phyloP scores from a whole-genome alignment of 1,140 invertebrate species.

The Paralvinella palmiformis region DNA sequence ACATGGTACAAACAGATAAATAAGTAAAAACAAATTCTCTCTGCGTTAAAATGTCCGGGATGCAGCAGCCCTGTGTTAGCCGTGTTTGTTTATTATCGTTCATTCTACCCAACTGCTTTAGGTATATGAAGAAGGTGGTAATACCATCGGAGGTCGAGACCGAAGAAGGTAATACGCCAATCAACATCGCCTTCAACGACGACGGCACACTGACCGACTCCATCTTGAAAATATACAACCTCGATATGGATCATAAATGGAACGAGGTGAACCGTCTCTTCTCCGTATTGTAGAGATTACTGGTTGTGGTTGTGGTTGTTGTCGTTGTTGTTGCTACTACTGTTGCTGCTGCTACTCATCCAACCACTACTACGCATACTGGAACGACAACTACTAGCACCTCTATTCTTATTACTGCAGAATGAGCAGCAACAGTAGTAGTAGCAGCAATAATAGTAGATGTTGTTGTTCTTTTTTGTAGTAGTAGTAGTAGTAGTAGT shows the following conservation, averaged over 20 bases:
- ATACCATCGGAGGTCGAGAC: not conserved
- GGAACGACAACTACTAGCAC: conserved; percentile 15
- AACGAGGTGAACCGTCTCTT: conserved; percentile 66
- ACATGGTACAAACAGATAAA: not conserved
- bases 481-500: no score
- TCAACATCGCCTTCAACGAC: conserved; percentile 65
- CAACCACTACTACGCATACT: conserved; percentile 26
- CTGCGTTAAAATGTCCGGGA: not conserved
- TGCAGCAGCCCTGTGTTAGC: not conserved
- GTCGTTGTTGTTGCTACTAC: conserved; percentile 18
- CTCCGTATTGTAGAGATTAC: not conserved
- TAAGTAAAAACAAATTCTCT: not conserved
- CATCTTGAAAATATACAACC: conserved; percentile 88
- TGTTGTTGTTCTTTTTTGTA: no score
- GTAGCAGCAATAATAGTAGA: no score
- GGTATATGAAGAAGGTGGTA: not conserved
- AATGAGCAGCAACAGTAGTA: not conserved
- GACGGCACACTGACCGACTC: conserved; percentile 80
- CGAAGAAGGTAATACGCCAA: not conserved
- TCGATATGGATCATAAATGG: conserved; percentile 73
- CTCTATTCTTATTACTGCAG: not conserved
- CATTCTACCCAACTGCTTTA: not conserved
- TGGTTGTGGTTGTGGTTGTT: not conserved
- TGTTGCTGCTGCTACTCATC: conserved; percentile 25
- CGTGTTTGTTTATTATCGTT: not conserved